phyloP scores from a whole-genome alignment of 1,140 invertebrate species.

The Ooceraea biroi region DNA sequence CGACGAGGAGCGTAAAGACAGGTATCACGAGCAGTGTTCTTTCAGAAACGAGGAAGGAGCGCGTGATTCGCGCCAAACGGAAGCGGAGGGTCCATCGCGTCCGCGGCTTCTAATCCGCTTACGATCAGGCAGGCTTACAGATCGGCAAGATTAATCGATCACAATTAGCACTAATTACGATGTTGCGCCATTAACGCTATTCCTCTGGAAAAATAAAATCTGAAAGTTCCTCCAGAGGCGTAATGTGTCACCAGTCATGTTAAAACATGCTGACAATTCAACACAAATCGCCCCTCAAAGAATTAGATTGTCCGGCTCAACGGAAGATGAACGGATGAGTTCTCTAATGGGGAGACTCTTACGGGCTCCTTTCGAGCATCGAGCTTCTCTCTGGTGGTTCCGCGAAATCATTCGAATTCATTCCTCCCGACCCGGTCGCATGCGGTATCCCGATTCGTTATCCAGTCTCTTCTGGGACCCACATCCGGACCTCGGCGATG shows the following conservation, averaged over 20 bases:
- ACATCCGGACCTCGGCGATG: neutral
- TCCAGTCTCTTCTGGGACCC: conserved; percentile 4
- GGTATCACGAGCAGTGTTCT: neutral
- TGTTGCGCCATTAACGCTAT: too few relatives aligned
- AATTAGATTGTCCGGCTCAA: too few relatives aligned
- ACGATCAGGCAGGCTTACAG: too few relatives aligned
- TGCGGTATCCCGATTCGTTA: conserved; percentile 10
- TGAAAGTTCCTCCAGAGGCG: too few relatives aligned
- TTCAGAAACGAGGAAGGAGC: too few relatives aligned
- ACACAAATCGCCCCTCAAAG: too few relatives aligned
- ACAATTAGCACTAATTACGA: conserved; percentile 4
- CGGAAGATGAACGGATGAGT: too few relatives aligned
- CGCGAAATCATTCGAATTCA: conserved; percentile 23
- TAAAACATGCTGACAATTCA: too few relatives aligned
- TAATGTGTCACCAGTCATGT: too few relatives aligned
- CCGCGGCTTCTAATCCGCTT: too few relatives aligned
- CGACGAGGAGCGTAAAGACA: conserved; percentile 54
- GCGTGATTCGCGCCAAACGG: conserved; percentile 18
- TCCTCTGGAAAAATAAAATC: too few relatives aligned
- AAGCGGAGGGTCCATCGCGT: too few relatives aligned
- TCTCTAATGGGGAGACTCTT: conserved; percentile 28
- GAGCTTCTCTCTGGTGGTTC: conserved; percentile 5
- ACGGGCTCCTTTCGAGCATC: conserved; percentile 34
- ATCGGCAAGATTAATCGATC: conserved; percentile 4
- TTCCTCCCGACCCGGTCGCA: conserved; percentile 42